phyloP scores from a whole-genome alignment of 2,888 invertebrate species.

The Papilio protenor region DNA sequence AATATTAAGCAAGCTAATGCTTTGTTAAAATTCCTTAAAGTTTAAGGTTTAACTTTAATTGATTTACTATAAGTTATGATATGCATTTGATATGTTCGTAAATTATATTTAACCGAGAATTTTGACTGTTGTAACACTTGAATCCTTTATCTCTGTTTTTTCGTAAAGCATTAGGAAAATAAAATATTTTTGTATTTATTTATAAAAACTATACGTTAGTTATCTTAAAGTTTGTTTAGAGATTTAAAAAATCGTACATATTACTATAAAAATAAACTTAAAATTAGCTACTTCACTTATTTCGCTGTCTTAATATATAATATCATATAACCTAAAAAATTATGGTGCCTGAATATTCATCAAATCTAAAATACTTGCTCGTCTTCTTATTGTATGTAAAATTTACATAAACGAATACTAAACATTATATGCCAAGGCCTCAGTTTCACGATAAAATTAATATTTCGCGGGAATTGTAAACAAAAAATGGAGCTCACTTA shows the following conservation, averaged over 20 bases:
- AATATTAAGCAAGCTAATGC: conserved; percentile 2
- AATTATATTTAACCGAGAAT: background rate
- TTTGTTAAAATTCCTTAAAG: conserved; percentile 29
- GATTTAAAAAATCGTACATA: no score
- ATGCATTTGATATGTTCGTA: background rate
- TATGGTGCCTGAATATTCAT: conserved; percentile 15
- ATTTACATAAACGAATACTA: conserved; percentile 16
- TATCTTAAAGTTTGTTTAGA: no score
- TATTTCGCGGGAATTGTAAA: conserved; percentile 18
- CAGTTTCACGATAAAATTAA: background rate
- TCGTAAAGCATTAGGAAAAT: no score
- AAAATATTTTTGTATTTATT: no score
- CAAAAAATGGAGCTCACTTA: conserved; percentile 12
- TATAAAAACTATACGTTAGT: no score
- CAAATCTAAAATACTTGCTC: conserved; percentile 18
- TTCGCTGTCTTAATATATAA: background rate
- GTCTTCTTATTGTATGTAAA: conserved; percentile 4
- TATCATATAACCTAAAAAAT: background rate
- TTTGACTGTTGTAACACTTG: background rate
- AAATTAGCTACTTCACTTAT: background rate
- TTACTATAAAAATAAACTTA: background rate
- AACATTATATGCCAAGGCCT: conserved; percentile 39
- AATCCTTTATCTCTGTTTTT: no score
- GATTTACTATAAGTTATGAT: conserved; percentile 3
- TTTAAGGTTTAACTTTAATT: conserved; percentile 25